phyloP scores from a whole-genome alignment of 2,113 vertebrate species.

The Formicarius rufipectus region DNA sequence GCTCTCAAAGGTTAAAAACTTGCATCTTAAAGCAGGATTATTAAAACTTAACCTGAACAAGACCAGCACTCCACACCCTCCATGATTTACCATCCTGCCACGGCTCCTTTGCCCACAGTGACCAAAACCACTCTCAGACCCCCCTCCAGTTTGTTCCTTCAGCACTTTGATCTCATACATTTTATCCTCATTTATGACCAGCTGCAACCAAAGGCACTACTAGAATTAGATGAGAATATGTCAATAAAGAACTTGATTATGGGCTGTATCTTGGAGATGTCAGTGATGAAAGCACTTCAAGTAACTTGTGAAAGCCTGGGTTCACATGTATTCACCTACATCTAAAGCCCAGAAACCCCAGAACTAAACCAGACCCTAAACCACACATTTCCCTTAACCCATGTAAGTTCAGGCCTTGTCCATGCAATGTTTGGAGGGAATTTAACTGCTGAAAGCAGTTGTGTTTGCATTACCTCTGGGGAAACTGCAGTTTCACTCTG shows the following conservation, averaged over 20 bases:
- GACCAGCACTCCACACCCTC: background rate
- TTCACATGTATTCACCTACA: background rate
- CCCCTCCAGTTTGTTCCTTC: background rate
- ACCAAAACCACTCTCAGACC: background rate
- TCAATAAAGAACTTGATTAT: background rate
- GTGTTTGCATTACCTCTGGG: background rate
- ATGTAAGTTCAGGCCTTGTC: background rate
- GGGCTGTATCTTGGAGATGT: fast-evolving
- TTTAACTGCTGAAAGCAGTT: background rate
- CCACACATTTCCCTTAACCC: no score
- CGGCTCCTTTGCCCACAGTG: background rate
- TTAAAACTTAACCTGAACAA: background rate
- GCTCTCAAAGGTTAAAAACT: background rate
- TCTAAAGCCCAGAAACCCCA: background rate
- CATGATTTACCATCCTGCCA: background rate
- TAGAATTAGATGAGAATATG: background rate
- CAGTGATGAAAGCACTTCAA: background rate
- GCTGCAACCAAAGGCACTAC: background rate
- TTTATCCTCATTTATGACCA: background rate
- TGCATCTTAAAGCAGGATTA: background rate
- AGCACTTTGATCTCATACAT: background rate
- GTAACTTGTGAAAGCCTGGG: background rate
- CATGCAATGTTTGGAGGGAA: background rate
- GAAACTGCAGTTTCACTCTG: background rate
- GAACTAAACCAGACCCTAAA: background rate